Evolutionary conservation across 2,113 vertebrate species (phyloP).

Genomic region (Boulengeromyrus knoepffleri): DNA sequence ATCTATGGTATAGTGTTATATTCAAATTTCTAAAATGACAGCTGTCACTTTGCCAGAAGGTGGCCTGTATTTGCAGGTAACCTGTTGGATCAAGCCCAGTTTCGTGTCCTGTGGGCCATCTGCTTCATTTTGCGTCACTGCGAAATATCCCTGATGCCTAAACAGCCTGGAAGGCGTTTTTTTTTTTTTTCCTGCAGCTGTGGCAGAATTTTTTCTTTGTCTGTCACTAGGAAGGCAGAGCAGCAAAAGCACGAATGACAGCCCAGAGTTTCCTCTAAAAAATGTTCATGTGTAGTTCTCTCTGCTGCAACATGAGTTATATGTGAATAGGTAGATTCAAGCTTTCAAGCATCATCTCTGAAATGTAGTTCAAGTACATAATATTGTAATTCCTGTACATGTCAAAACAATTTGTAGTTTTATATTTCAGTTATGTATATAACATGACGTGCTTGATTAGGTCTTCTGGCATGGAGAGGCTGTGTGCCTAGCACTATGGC

Average conservation of each 20-base stretch:
- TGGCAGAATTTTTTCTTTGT: not conserved
- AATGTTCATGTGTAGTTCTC: not conserved
- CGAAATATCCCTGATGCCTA: not conserved
- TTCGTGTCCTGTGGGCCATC: not conserved
- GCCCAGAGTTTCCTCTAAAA: not conserved
- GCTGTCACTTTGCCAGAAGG: not conserved
- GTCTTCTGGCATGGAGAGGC: no score
- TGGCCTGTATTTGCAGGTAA: not conserved
- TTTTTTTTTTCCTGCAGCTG: not conserved
- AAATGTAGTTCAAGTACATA: not conserved
- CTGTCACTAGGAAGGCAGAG: not conserved
- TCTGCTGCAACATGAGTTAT: not conserved
- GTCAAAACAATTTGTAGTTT: not conserved
- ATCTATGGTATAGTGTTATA: not conserved
- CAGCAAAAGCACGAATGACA: not conserved
- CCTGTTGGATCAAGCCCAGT: not conserved
- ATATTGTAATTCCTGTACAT: not conserved
- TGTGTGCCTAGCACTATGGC: not conserved
- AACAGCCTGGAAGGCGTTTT: not conserved
- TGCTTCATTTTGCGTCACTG: not conserved
- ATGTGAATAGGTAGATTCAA: not conserved
- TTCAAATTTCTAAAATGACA: not conserved
- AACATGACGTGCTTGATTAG: not conserved
- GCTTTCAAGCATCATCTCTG: not conserved
- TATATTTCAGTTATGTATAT: not conserved